Evolutionary conservation across 2,888 invertebrate genomes (phyloP).

Genomic region (Oxyteleia sp.): DNA sequence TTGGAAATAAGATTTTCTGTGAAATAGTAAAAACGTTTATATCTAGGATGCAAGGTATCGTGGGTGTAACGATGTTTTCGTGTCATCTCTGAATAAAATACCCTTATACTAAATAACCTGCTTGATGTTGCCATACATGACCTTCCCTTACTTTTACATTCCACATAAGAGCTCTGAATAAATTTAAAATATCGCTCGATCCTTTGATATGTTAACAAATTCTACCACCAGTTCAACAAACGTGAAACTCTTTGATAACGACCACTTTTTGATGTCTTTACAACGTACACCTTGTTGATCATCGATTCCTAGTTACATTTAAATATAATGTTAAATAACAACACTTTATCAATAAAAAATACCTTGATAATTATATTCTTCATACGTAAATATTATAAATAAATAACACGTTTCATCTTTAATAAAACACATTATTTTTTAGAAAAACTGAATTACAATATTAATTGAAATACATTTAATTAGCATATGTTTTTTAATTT

Average conservation of each 20-base stretch:
- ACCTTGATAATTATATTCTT: background rate
- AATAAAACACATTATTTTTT: too few relatives aligned
- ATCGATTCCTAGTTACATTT: slow-evolving; percentile 23
- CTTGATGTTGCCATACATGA: slow-evolving; percentile 30
- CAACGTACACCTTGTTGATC: slow-evolving; percentile 10
- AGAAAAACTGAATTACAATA: too few relatives aligned
- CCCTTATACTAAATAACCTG: slow-evolving; percentile 41
- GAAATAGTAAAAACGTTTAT: slow-evolving; percentile 51
- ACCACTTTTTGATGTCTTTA: slow-evolving; percentile 71
- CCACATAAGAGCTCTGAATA: slow-evolving; percentile 77
- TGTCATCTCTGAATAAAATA: slow-evolving; percentile 52
- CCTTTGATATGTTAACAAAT: slow-evolving; percentile 87
- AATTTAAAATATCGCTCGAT: slow-evolving; percentile 84
- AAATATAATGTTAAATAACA: background rate
- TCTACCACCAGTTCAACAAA: slow-evolving; percentile 68
- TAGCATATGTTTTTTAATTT: too few relatives aligned
- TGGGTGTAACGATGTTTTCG: slow-evolving; percentile 30
- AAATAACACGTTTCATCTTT: too few relatives aligned
- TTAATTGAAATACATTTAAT: too few relatives aligned
- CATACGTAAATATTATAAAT: too few relatives aligned
- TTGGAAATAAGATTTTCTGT: slow-evolving; percentile 22
- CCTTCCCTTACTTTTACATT: slow-evolving; percentile 60
- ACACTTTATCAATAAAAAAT: background rate
- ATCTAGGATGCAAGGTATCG: slow-evolving; percentile 21
- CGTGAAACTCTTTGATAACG: slow-evolving; percentile 80